Evolutionary conservation across 2,797 vertebrate species (phyloP), one percentile per base, ranked within the genome.

Genomic region (Alosa sapidissima): DNA sequence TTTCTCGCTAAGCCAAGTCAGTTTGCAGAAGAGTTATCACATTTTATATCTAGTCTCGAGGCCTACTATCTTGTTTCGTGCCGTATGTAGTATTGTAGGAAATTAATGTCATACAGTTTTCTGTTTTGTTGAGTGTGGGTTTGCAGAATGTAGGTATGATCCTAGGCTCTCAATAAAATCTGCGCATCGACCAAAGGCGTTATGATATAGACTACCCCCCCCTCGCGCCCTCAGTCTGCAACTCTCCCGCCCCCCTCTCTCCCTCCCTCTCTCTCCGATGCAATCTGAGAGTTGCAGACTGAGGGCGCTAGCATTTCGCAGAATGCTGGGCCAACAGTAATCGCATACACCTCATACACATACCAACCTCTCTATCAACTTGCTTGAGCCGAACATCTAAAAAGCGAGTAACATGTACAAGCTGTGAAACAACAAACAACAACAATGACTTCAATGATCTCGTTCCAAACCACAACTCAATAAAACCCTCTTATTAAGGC

Each of bases 271-370:
- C 85, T 86, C 81, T 33, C 49, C 16, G 36, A 81, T 90, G 89
- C 88, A 89, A 90, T 88, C 86, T 84, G 83, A 87, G 81, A 82
- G 45, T 85, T 62, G 52, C 90, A 92, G 91, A 91, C 87, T 89
- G 92, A 90, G 92, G 92, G 92, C 92, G 92, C 92, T 92, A 90
- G 89, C 89, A 90, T 90, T 85, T 90, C 89, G 84, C 87, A 82
- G 75, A 89, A 87, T 33, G 72, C 81, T 83, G 60, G 72, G 72
- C 49, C 41, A 78, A 78, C 41, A 78, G 72, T 78, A 47, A 78
- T 87, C 85, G 85, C 84, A 86, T 87, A 60, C 82, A 83, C 86
- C 86, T 89, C 68, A 84, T 87, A 84, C 85, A 87, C 86, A 83
- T 83, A 60, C 87, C 82, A 81, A 84, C 83, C 83, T 75, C 83